phyloP scores from a whole-genome alignment of 1,140 invertebrate species.

The Dinothrombium tinctorium region DNA sequence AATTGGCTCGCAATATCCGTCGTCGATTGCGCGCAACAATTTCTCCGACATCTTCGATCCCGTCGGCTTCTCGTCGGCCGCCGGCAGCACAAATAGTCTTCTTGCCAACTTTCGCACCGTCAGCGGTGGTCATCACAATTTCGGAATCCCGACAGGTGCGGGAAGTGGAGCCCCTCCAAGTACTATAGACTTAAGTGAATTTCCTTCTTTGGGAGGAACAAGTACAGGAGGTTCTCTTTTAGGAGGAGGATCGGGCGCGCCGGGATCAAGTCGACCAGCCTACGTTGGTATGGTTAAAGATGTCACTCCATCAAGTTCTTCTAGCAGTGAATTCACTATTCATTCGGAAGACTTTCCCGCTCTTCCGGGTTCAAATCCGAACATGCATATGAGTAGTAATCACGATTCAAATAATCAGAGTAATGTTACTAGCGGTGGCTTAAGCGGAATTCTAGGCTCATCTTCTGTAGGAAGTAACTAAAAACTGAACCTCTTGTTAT shows the following conservation, averaged over 20 bases:
- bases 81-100: background rate
- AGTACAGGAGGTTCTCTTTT: background rate
- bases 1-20: too few relatives aligned
- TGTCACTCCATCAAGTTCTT: constrained; percentile 37
- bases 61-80: too few relatives aligned
- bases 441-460: constrained; percentile 1
- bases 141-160: background rate
- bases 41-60: too few relatives aligned
- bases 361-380: constrained; percentile 38
- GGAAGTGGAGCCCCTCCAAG: constrained; percentile 4
- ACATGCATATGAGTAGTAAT: background rate
- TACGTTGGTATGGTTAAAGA: constrained; percentile 81
- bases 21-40: too few relatives aligned
- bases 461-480: background rate
- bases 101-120: background rate
- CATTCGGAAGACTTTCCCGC: constrained; percentile 96
- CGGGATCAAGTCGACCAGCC: constrained; percentile 1
- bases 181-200: constrained; percentile 12
- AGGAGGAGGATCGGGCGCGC: background rate
- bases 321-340: constrained; percentile 86
- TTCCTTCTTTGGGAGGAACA: constrained; percentile 10
- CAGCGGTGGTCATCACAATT: background rate
- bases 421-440: background rate
- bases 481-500: background rate
- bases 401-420: background rate